Percentiles rank a stretch among this genome's conserved stretches.
These are phyloP conservation scores for Taenaris catops DNA, from an alignment of 2,888 invertebrate species.

Conservation along the genomic window DNA sequence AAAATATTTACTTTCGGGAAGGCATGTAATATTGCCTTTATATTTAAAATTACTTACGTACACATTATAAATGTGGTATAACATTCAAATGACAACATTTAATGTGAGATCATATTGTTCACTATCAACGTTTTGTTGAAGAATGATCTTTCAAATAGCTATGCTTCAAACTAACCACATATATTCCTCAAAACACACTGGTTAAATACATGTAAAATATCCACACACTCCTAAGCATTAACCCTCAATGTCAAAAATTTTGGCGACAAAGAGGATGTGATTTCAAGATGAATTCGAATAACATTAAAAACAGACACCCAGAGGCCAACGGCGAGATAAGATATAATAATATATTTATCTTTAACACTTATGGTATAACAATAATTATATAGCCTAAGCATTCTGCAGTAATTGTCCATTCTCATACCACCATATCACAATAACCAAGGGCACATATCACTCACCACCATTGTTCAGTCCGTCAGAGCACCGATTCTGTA, in stretches of 20 bases:
- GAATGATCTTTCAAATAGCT: constrained; percentile 29
- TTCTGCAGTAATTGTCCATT: constrained; percentile 40
- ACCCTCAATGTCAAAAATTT: constrained; percentile 21
- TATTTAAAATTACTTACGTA: constrained; percentile 40
- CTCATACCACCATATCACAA: constrained; percentile 58
- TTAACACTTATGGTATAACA: constrained; percentile 68
- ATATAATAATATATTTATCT: constrained; percentile 58
- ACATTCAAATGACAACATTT: constrained; percentile 43
- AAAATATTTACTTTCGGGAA: constrained; percentile 34
- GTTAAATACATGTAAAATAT: constrained; percentile 12
- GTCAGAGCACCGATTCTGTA: constrained; percentile 39
- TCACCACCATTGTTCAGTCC: constrained; percentile 27
- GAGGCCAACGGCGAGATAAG: constrained; percentile 53
- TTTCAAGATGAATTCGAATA: constrained; percentile 54
- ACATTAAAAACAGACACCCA: constrained; percentile 70
- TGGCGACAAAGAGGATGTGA: constrained; percentile 25
- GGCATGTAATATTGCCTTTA: constrained; percentile 54
- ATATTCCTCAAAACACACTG: constrained; percentile 27
- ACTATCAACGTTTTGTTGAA: constrained; percentile 38
- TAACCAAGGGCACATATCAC: constrained; percentile 56
- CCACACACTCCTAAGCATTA: constrained; percentile 28
- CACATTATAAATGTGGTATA: constrained; percentile 24
- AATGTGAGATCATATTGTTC: constrained; percentile 62
- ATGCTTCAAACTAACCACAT: constrained; percentile 29
- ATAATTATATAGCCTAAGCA: constrained; percentile 52